Evolutionary conservation across 2,888 invertebrate genomes (phyloP).

Genomic region (Cinara cedri): DNA sequence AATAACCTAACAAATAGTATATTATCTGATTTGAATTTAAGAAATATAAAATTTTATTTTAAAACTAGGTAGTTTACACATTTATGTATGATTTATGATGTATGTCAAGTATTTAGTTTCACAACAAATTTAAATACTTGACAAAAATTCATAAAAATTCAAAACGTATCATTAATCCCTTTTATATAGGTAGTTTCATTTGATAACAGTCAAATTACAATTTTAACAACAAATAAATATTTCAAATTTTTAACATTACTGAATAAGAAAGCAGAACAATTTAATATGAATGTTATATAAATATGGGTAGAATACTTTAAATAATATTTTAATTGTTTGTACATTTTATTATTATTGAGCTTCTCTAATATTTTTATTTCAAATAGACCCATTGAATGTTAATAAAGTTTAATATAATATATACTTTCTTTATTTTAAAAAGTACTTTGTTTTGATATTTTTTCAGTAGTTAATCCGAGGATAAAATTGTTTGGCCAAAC

Average conservation of each 20-base stretch:
- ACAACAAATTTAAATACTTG: neutral
- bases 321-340: neutral
- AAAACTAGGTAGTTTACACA: neutral
- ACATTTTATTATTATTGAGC: neutral
- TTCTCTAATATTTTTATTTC: neutral
- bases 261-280: neutral
- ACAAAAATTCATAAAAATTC: too few relatives aligned
- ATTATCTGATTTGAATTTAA: neutral
- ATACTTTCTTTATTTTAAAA: too few relatives aligned
- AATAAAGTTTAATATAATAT: too few relatives aligned
- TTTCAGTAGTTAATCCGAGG: too few relatives aligned
- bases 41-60: neutral
- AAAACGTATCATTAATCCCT: too few relatives aligned
- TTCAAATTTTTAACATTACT: too few relatives aligned
- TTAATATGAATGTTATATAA: neutral
- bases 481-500: too few relatives aligned
- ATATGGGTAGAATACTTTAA: neutral
- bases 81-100: neutral
- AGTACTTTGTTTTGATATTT: too few relatives aligned
- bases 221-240: neutral
- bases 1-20: neutral
- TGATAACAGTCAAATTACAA: neutral
- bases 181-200: too few relatives aligned
- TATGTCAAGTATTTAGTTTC: neutral
- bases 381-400: too few relatives aligned